A percentile compares a stretch with the other conserved stretches of the same genome.
phyloP scores from a whole-genome alignment of 2,797 vertebrate species.

The Meda fulgida region DNA sequence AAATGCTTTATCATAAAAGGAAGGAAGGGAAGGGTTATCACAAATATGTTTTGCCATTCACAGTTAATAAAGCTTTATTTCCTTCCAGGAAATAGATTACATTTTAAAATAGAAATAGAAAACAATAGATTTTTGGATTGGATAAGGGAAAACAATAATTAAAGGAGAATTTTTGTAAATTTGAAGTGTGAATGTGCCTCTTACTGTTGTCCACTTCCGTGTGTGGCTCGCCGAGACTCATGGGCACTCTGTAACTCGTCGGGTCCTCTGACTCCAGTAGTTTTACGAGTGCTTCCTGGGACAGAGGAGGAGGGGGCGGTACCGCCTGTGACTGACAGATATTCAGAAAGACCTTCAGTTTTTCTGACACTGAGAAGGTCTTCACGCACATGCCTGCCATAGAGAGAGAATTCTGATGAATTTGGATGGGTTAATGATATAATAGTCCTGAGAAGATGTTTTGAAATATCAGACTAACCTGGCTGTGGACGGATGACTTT shows the following conservation, averaged over 20 bases:
- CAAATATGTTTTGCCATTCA: not conserved
- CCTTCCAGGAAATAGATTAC: too few relatives aligned
- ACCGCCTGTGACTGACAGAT: conserved; percentile 86
- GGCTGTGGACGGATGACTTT: conserved; percentile 77
- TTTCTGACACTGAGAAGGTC: conserved; percentile 72
- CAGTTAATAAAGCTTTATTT: not conserved
- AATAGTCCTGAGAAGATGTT: not conserved
- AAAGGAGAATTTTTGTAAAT: not conserved
- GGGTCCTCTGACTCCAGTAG: conserved; percentile 89
- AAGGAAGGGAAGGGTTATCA: not conserved
- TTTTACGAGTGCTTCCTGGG: conserved; percentile 82
- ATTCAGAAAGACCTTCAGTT: conserved; percentile 87
- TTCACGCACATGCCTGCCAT: conserved; percentile 87
- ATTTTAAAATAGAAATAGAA: too few relatives aligned
- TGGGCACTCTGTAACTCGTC: conserved; percentile 86
- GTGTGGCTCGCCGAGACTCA: conserved; percentile 91
- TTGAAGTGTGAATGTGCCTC: conserved; percentile 50
- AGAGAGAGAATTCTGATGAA: not conserved
- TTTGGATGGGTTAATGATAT: not conserved
- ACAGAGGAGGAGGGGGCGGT: conserved; percentile 82
- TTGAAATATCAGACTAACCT: conserved; percentile 63
- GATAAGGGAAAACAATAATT: not conserved
- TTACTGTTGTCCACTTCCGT: conserved; percentile 87
- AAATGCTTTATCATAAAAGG: not conserved
- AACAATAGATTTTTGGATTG: not conserved